Evolutionary conservation across 2,113 vertebrate species (phyloP), one percentile per base, ranked within the genome.

Genomic region (Tragulus kanchil): DNA sequence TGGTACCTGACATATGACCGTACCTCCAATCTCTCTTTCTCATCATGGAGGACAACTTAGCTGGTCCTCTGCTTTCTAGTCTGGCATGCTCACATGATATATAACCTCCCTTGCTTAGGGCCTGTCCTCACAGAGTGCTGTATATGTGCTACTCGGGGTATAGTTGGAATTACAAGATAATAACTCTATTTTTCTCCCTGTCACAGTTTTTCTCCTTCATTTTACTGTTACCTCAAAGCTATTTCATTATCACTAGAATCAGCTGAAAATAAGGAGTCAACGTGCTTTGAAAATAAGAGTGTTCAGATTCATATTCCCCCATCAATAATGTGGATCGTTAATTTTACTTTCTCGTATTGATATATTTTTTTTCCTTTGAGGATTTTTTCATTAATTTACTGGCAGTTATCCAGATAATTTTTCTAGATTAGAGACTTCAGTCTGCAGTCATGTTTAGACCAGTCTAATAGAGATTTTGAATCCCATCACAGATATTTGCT

Each of bases 11-110:
- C 4, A 21, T 8, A 50, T 50, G 11, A 67, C 16, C 59, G 17
- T 6, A 1, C 0, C 8, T n/a, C 3, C 28, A 31, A 0, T 2
- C 28, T 8, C 14, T 15, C 42, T 65, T 73, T 78, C 13, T 65
- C 50, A 67, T 21, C 7, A 0, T 21, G 17, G 54, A 65, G 21
- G 81, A 9, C 42, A 8, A 1, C 10, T 7, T 9, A 5, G n/a
- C 8, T 1, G 1, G 15, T 7, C 0, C 8, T 14, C 48, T 31
- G 58, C 1, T 8, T 42, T 81, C 36, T 56, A 9, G 4, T 8
- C 50, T 5, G 0, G 3, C 0, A 0, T 36, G 58, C 10, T 48
- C 15, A 6, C 3, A 0, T 5, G 5, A 13, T 28, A 7, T 8
- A 3, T 21, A 0, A 3, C 0, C 11, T 8, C 31, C 36, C 8